phyloP scores from a whole-genome alignment of 2,888 invertebrate species.

The Campoplex nolae region DNA sequence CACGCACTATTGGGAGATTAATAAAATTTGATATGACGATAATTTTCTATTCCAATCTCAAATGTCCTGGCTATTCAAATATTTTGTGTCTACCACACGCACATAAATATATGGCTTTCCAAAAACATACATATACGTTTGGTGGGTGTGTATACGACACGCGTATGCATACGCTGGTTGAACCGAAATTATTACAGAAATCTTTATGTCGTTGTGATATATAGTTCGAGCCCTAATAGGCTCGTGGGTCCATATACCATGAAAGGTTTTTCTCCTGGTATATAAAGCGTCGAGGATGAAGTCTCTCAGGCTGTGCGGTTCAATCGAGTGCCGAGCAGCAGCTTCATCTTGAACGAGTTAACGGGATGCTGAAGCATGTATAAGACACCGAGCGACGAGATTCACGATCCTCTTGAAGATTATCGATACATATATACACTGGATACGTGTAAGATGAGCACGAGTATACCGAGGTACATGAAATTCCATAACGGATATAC shows the following conservation, averaged over 20 bases:
- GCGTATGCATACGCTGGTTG: background rate
- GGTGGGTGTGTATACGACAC: background rate
- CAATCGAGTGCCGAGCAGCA: constrained; percentile 19
- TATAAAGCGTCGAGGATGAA: constrained; percentile 21
- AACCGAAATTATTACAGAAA: constrained; percentile 55
- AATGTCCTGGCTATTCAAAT: constrained; percentile 44
- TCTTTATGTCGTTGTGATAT: constrained; percentile 51
- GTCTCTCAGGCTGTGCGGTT: background rate
- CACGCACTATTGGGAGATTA: constrained; percentile 35
- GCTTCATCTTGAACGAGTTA: constrained; percentile 49
- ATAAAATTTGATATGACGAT: constrained; percentile 57
- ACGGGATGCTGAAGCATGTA: constrained; percentile 55
- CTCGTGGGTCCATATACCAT: constrained; percentile 37
- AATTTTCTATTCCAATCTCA: constrained; percentile 43
- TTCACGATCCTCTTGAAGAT: constrained; percentile 52
- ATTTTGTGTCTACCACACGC: background rate
- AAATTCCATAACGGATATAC: constrained; percentile 34
- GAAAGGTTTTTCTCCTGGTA: background rate
- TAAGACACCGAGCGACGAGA: background rate
- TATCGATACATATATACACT: constrained; percentile 37
- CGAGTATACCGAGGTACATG: constrained; percentile 9
- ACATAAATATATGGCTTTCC: background rate
- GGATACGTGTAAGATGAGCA: background rate
- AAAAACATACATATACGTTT: background rate
- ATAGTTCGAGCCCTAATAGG: constrained; percentile 54